These are phyloP conservation scores for Dipodomys spectabilis DNA, from an alignment of 2,113 vertebrate species.

Conservation along the genomic window DNA sequence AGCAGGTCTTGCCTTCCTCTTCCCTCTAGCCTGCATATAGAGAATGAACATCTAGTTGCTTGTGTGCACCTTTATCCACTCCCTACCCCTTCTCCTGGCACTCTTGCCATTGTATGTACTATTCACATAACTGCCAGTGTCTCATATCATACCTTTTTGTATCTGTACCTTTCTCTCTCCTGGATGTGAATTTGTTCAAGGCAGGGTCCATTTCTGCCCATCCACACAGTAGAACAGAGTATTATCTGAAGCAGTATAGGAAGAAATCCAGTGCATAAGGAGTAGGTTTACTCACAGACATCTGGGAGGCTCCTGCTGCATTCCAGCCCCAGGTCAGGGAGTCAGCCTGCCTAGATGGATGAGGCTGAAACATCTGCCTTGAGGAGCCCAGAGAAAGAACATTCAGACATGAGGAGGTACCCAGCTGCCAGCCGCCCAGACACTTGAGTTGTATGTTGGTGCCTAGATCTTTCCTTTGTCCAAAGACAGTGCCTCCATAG, in stretches of 20 bases:
- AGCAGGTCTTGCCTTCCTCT: background rate
- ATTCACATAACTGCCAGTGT: background rate
- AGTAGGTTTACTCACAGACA: background rate
- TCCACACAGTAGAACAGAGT: background rate
- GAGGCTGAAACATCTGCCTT: background rate
- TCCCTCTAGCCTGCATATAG: no score
- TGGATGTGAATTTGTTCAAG: conserved; percentile 33
- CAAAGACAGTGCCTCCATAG: background rate
- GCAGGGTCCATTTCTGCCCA: background rate
- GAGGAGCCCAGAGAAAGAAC: background rate
- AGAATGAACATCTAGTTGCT: no score
- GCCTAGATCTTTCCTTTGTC: background rate
- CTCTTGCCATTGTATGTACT: background rate
- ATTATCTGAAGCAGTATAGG: background rate
- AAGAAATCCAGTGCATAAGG: background rate
- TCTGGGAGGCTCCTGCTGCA: background rate
- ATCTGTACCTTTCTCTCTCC: background rate
- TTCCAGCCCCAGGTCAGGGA: background rate
- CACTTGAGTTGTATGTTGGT: background rate
- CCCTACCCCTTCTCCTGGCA: background rate
- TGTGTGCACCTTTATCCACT: background rate
- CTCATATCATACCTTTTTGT: conserved; percentile 17
- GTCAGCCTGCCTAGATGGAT: background rate
- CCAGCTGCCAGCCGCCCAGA: background rate
- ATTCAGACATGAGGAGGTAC: background rate